Evolutionary conservation across 2,113 vertebrate genomes (phyloP), one percentile per base, ranked within the genome.

Genomic region (Hippoglossus stenolepis): DNA sequence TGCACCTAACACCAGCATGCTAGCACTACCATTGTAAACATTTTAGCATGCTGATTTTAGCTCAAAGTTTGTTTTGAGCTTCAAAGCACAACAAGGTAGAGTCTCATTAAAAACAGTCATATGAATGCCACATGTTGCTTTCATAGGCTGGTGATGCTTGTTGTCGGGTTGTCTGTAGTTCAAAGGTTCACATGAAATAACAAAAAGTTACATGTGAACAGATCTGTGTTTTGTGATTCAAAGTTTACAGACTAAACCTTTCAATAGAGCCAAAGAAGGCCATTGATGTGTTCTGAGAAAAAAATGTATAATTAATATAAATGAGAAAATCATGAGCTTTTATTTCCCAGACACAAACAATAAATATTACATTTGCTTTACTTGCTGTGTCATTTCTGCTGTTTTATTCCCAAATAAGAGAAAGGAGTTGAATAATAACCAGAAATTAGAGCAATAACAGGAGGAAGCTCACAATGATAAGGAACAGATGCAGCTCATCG

Each of bases 391-490:
- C 26, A 68, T 66, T 12, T 73, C 47, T 70, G 61, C n/a, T 58
- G 45, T 57, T 67, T 56, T 38, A 14, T 65, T 56, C 14, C 45
- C 9, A 51, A 53, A 64, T 35, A 18, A 49, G 63, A 47, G 4
- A 15, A 47, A n/a, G 3, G 24, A 24, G 8, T 28, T 6, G 23
- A 66, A 65, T 24, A 69, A 51, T 38, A 70, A 35, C 17, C 47
- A 62, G 13, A 20, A 60, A 62, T 76, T 45, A 70, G 45, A 31
- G 31, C 43, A 45, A n/a, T 15, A 76, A 35, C 12, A n/a, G 4
- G 67, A 26, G 20, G 43, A 14, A 21, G 26, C 61, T 38, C 59
- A 64, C 38, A 59, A 15, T 77, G 49, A 63, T 63, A n/a, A 31
- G 31, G 31, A 31, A 7, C 31, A 31, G 31, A 31, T 31, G 6